Conservation (phyloP, 2,113 vertebrate species). For the Panthera tigris region DNA sequence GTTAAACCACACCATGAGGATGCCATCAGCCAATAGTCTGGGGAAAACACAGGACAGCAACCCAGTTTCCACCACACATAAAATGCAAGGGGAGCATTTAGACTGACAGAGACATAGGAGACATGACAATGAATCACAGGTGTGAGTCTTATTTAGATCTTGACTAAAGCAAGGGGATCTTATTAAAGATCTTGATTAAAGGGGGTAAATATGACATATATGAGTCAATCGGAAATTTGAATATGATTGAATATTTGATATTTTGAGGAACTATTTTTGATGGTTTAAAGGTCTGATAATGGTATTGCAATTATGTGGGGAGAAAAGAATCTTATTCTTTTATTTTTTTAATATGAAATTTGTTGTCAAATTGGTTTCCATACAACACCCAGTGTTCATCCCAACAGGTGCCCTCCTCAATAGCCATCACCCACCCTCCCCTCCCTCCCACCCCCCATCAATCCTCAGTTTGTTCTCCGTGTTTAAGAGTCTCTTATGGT, state of each 20-base stretch:
- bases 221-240: not conserved
- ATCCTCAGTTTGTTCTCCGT: no score
- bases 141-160: not conserved
- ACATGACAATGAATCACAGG: not conserved
- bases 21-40: not conserved
- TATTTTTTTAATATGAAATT: not conserved
- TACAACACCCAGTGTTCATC: no score
- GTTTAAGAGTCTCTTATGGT: no score
- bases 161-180: not conserved
- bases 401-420: no score
- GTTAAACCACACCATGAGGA: not conserved
- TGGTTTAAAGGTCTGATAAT: not conserved
- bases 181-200: not conserved
- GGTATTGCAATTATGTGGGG: not conserved
- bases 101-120: not conserved
- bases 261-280: not conserved
- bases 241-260: not conserved
- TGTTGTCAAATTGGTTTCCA: no score
- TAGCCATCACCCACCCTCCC: no score
- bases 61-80: not conserved
- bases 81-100: not conserved
- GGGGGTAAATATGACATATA: not conserved
- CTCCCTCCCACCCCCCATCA: no score
- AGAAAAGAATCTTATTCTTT: not conserved
- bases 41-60: not conserved